Evolutionary conservation across 1,140 invertebrate species (phyloP), one percentile per base, ranked within the genome.

Genomic region (Meloidogyne hapla): DNA sequence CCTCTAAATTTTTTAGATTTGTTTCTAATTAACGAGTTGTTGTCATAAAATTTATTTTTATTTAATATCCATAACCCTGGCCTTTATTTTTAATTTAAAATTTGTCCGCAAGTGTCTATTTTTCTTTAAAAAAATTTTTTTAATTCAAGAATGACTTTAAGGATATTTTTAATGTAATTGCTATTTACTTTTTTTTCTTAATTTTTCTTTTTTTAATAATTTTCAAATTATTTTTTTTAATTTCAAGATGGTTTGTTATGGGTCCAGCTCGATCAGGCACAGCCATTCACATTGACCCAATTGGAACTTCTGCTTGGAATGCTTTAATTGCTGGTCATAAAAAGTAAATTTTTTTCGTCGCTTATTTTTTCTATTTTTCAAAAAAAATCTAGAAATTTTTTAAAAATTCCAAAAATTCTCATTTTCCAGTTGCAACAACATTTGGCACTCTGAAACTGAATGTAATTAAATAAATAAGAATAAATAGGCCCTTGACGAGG

Each of bases 271-370:
- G 96, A 69, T 98, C 95, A 74, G 97, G 97, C 25, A 99, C 97
- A 40, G 96, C 95, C 15, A 98, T 99, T 84, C 97, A 99, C 85
- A 98, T 99, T 85, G 97, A 99, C 89, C 97, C 97, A 6, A 88
- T 99, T 74, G 96, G 96, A 18, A 99, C 96, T 2, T 96, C 94
- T 91, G 97, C 97, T 10, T 99, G 97, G 97, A 99, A 99, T 90
- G 92, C 96, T 15, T 89, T 99, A 64, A 91, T 99, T 45, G 91
- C 91, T 82, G 97, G 97, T 26, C 94, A 99, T 87, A 99, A 99
- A 90, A 91, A 95, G 91, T 92, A 84, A 78, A 75, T n/a, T n/a
- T n/a, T n/a, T n/a, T n/a, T n/a, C n/a, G n/a, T n/a, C n/a, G n/a
- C n/a, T n/a, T n/a, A n/a, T n/a, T n/a, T n/a, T n/a, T n/a, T n/a